Conservation (phyloP, 2,797 vertebrate genomes). For the Borostomias antarcticus region DNA sequence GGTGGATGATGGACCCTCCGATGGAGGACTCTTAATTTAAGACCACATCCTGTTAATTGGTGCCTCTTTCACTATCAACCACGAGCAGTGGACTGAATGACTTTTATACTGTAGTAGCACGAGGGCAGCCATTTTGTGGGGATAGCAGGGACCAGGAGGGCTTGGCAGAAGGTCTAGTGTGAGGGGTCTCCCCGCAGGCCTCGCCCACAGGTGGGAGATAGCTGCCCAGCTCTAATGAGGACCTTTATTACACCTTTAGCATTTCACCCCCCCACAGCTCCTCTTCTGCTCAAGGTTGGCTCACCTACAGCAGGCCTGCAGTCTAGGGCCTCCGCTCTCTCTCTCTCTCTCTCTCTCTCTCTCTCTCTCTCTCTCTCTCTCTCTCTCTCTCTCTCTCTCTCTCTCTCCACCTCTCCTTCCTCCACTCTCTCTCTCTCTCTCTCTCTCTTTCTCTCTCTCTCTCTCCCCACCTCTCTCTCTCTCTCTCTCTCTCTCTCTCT, state of each 20-base stretch:
- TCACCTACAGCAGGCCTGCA: slow-evolving; percentile 1
- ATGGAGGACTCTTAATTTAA: slow-evolving; percentile 6
- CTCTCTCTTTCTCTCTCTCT: no score
- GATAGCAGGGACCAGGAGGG: neutral
- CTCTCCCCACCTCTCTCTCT: no score
- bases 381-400: no score
- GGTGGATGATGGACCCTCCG: neutral
- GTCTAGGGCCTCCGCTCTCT: neutral
- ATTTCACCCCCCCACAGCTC: slow-evolving; percentile 50
- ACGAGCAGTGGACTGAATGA: neutral
- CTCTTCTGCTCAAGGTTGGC: slow-evolving; percentile 34
- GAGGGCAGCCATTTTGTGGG: neutral
- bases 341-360: neutral
- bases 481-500: no score
- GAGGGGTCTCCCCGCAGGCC: slow-evolving; percentile 33
- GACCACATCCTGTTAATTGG: slow-evolving; percentile 10
- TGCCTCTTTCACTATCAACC: slow-evolving; percentile 8
- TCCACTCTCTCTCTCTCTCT: no score
- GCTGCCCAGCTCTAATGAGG: slow-evolving; percentile 44
- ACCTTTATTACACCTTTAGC: slow-evolving; percentile 51
- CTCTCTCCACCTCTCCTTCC: neutral
- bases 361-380: neutral
- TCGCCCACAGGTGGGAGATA: slow-evolving; percentile 51
- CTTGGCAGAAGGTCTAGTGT: slow-evolving; percentile 39
- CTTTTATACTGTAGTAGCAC: neutral